These are phyloP conservation scores for Argopecten irradians DNA, from an alignment of 1,140 invertebrate species.

Conservation along the genomic window DNA sequence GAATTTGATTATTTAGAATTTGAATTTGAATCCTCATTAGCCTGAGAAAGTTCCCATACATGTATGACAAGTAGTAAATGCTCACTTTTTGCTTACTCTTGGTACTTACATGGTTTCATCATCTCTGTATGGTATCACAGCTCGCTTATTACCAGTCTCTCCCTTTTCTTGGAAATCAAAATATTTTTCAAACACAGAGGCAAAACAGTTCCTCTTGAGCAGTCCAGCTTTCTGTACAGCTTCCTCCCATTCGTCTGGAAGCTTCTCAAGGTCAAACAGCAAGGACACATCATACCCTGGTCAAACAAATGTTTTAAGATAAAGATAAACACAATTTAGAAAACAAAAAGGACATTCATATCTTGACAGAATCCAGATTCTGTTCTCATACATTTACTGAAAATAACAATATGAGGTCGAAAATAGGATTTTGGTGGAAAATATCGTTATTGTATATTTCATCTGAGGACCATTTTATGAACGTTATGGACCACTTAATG, in stretches of 20 bases:
- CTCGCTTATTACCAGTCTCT: conserved; percentile 90
- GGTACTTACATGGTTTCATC: conserved; percentile 99
- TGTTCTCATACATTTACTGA: neutral
- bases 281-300: conserved; percentile 95
- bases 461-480: neutral
- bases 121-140: conserved; percentile 98
- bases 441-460: neutral
- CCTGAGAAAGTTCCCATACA: too few relatives aligned
- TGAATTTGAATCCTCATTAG: too few relatives aligned
- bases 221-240: conserved; percentile 94
- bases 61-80: too few relatives aligned
- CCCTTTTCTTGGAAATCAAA: conserved; percentile 98
- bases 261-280: conserved; percentile 93
- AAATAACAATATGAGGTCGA: neutral
- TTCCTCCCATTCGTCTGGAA: conserved; percentile 92
- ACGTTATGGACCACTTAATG: neutral
- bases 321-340: neutral
- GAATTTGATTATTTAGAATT: too few relatives aligned
- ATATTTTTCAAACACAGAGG: conserved; percentile 99
- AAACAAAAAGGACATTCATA: neutral
- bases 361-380: neutral
- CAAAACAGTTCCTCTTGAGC: conserved; percentile 99
- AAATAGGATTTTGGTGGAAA: neutral
- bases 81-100: too few relatives aligned
- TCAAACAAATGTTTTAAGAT: conserved; percentile 44